Evolutionary conservation across 64 coral and sea anemone species (phyloP).

Genomic region (Dendronephthya gigantea): DNA sequence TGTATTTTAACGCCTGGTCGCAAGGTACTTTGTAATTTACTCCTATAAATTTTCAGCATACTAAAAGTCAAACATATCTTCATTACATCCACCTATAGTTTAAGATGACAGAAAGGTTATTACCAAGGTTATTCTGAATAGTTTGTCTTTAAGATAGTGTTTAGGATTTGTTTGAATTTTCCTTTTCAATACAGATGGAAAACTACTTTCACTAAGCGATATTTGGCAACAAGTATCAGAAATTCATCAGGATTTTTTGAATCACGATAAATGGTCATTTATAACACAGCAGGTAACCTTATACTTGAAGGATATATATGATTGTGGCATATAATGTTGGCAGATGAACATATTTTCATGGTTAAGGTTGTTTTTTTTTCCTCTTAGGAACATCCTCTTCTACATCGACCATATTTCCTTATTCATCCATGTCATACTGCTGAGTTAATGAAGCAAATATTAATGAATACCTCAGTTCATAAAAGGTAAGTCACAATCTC

Average conservation of each 20-base stretch:
- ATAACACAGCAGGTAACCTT: slow-evolving; percentile 98
- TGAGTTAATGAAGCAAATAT: slow-evolving; percentile 67
- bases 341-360: too few relatives aligned
- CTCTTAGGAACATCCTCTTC: slow-evolving; percentile 62
- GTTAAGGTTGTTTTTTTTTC: not conserved
- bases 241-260: slow-evolving; percentile 46
- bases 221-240: slow-evolving; percentile 63
- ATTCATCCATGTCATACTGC: slow-evolving; percentile 94
- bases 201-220: slow-evolving; percentile 54
- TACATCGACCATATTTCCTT: slow-evolving; percentile 65
- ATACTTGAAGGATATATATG: too few relatives aligned
- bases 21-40: slow-evolving; percentile 39
- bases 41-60: not conserved
- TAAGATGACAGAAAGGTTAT: too few relatives aligned
- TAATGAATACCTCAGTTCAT: not conserved
- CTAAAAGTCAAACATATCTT: not conserved
- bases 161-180: not conserved
- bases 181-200: slow-evolving; percentile 55
- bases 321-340: not conserved
- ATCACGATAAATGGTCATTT: slow-evolving; percentile 88
- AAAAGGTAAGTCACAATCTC: not conserved
- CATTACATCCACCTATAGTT: too few relatives aligned
- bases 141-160: too few relatives aligned
- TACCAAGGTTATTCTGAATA: too few relatives aligned
- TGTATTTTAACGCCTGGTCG: slow-evolving; percentile 74